Conservation (phyloP, 1,140 invertebrate species). For the Aphis gossypii region DNA sequence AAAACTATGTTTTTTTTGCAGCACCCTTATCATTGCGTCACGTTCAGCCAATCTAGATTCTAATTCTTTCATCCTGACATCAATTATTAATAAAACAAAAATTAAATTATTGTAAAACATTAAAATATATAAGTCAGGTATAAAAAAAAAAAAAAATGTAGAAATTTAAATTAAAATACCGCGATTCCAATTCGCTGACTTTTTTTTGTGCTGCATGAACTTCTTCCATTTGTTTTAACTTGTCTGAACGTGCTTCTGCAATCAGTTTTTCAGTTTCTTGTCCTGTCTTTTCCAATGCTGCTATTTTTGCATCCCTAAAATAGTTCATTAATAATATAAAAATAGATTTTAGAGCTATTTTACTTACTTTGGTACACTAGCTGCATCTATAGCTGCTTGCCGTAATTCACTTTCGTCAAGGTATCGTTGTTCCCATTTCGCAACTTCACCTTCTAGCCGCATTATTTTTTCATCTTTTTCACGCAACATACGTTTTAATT, state of each 20-base stretch:
- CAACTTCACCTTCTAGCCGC: constrained; percentile 80
- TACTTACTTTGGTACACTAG: constrained; percentile 81
- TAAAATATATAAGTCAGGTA: not conserved
- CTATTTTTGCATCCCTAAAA: constrained; percentile 82
- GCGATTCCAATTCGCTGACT: constrained; percentile 82
- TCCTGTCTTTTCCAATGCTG: constrained; percentile 83
- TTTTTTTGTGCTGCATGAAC: constrained; percentile 84
- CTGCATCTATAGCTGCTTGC: constrained; percentile 84
- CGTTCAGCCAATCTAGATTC: constrained; percentile 87
- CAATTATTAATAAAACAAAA: constrained; percentile 10
- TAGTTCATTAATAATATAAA: not conserved
- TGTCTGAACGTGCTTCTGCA: constrained; percentile 83
- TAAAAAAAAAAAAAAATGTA: not conserved
- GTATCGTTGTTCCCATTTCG: constrained; percentile 88
- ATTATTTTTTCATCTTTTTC: constrained; percentile 84
- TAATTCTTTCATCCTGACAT: constrained; percentile 79
- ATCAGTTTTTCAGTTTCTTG: constrained; percentile 87
- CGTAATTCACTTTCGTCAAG: constrained; percentile 83
- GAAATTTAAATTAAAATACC: constrained; percentile 65
- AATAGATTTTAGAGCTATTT: not conserved
- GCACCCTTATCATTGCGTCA: constrained; percentile 88
- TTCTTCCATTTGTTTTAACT: constrained; percentile 87
- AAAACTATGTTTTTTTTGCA: constrained; percentile 80
- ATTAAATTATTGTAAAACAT: not conserved
- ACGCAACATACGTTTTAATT: constrained; percentile 73